Conservation (phyloP, 2,888 invertebrate species). For the Prosapia bicincta region DNA sequence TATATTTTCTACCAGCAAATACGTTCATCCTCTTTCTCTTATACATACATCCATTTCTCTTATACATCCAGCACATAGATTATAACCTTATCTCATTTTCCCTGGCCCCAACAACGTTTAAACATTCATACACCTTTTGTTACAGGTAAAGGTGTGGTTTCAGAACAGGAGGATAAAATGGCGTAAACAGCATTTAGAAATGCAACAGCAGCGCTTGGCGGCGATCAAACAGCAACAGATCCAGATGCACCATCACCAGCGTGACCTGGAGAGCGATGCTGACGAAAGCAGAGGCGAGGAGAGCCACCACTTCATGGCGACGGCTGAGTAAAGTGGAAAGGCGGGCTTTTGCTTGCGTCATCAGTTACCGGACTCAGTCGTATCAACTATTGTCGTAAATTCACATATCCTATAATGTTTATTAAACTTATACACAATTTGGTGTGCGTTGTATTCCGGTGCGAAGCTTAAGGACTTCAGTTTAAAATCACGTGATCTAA, state of each 20-base stretch:
- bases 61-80: too few relatives aligned
- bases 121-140: too few relatives aligned
- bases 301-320: slow-evolving; percentile 5
- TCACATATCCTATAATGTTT: too few relatives aligned
- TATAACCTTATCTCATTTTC: too few relatives aligned
- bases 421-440: background rate
- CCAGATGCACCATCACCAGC: slow-evolving; percentile 19
- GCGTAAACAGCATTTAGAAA: slow-evolving; percentile 91
- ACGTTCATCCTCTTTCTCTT: too few relatives aligned
- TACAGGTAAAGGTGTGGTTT: slow-evolving; percentile 90
- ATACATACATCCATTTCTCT: too few relatives aligned
- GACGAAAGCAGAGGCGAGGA: slow-evolving; percentile 18
- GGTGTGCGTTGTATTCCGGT: background rate
- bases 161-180: slow-evolving; percentile 94
- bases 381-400: too few relatives aligned
- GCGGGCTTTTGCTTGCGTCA: too few relatives aligned
- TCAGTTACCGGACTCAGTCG: too few relatives aligned
- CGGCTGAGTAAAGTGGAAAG: background rate
- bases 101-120: too few relatives aligned
- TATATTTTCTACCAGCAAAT: too few relatives aligned
- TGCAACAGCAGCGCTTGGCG: slow-evolving; percentile 83
- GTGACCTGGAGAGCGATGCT: slow-evolving; percentile 20
- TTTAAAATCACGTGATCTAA: too few relatives aligned
- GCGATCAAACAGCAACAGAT: slow-evolving; percentile 49
- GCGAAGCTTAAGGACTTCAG: background rate